Evolutionary conservation across 1,140 invertebrate genomes (phyloP).

Genomic region (Atopsyche davidsoni): DNA sequence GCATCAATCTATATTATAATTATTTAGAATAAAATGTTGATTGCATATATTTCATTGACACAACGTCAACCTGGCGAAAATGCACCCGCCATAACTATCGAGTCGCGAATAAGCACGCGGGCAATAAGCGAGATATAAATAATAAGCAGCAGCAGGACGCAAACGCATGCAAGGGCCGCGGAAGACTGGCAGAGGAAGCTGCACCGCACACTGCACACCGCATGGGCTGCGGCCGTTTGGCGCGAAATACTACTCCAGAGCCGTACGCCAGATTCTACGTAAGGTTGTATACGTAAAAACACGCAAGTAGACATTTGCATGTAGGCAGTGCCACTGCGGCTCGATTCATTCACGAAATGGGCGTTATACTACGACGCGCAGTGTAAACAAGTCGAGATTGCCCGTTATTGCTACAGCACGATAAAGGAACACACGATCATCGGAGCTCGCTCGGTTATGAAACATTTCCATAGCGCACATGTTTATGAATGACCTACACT

Average conservation of each 20-base stretch:
- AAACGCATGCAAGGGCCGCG: no score
- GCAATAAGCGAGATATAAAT: no score
- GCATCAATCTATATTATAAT: no score
- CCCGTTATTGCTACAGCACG: conserved; percentile 5
- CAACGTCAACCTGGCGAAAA: no score
- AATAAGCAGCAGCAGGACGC: no score
- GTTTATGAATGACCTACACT: conserved; percentile 24
- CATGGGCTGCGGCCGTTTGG: conserved; percentile 2
- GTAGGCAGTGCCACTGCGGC: conserved; percentile 14
- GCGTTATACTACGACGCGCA: conserved; percentile 14
- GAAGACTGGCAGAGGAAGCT: conserved; percentile 18
- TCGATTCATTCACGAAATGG: conserved; percentile 21
- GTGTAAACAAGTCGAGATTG: conserved; percentile 15
- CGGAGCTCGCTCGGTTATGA: conserved; percentile 15
- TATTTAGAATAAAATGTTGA: no score
- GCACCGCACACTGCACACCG: conserved; percentile 24
- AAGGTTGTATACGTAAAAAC: conserved; percentile 7
- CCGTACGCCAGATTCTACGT: conserved; percentile 30
- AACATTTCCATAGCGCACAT: conserved; percentile 17
- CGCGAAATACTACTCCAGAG: conserved; percentile 10
- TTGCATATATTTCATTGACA: no score
- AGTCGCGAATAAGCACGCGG: no score
- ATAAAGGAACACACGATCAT: conserved; percentile 9
- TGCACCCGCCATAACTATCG: no score
- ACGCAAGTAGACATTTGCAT: conserved; percentile 4